phyloP scores from a whole-genome alignment of 2,113 vertebrate genomes.

The Calonectris borealis region DNA sequence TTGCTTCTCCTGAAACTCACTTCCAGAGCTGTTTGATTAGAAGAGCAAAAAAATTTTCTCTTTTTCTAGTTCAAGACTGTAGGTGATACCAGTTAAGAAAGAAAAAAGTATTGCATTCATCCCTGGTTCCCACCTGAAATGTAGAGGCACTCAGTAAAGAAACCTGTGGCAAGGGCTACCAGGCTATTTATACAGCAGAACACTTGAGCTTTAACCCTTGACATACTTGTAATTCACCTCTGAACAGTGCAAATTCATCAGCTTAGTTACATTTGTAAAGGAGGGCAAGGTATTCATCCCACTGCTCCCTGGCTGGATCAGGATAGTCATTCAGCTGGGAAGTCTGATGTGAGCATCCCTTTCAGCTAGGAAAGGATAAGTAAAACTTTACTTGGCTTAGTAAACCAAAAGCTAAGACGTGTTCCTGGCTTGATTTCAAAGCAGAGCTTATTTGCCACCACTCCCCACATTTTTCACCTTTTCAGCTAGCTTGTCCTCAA shows the following conservation, averaged over 20 bases:
- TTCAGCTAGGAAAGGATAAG: background rate
- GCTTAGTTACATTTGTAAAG: background rate
- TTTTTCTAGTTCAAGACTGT: background rate
- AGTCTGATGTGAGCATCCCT: background rate
- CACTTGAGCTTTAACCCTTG: background rate
- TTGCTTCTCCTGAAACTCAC: background rate
- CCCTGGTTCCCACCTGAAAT: background rate
- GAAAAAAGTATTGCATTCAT: background rate
- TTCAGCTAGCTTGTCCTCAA: background rate
- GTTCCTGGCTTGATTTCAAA: background rate
- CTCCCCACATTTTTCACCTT: background rate
- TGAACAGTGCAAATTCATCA: rapidly evolving
- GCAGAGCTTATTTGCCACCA: background rate
- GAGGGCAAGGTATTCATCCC: background rate
- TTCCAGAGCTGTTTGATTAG: background rate
- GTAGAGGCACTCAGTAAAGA: background rate
- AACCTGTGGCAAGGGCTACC: background rate
- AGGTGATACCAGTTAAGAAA: background rate
- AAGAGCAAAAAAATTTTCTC: background rate
- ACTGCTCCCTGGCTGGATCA: background rate
- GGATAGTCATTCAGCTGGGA: background rate
- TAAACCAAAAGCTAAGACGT: background rate
- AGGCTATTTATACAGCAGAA: background rate
- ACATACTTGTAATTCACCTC: background rate
- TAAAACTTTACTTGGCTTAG: background rate